Evolutionary conservation across 2,797 vertebrate species (phyloP).

Genomic region (Spinus olivaceus): DNA sequence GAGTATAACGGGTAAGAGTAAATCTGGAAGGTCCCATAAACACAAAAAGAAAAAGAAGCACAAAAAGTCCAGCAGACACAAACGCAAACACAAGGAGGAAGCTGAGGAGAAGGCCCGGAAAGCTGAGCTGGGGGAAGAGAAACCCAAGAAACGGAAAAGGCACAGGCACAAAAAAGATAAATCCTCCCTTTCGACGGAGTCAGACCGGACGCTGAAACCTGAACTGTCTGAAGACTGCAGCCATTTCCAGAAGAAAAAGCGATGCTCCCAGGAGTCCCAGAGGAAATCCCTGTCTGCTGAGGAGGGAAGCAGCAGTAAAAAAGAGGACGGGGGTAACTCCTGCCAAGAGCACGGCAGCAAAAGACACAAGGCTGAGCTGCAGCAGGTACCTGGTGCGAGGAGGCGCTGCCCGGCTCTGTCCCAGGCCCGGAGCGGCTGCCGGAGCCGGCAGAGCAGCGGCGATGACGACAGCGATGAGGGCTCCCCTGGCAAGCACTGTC

Average conservation of each 20-base stretch:
- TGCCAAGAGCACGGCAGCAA: conserved; percentile 82
- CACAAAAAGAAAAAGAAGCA: conserved; percentile 98
- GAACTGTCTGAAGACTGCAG: conserved; percentile 75
- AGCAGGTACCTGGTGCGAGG: conserved; percentile 48
- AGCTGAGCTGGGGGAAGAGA: conserved; percentile 80
- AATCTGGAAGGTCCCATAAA: conserved; percentile 80
- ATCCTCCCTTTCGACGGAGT: conserved; percentile 40
- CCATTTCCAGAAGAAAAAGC: conserved; percentile 78
- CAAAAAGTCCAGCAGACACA: conserved; percentile 91
- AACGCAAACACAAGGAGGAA: conserved; percentile 81
- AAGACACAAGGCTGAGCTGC: conserved; percentile 81
- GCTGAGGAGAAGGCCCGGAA: conserved; percentile 80
- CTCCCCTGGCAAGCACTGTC: conserved; percentile 75
- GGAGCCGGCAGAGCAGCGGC: conserved; percentile 85
- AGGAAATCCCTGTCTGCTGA: conserved; percentile 77
- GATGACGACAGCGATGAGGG: conserved; percentile 86
- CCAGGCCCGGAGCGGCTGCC: conserved; percentile 29
- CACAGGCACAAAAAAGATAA: conserved; percentile 93
- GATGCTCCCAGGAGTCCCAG: conserved; percentile 79
- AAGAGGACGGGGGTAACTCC: conserved; percentile 68
- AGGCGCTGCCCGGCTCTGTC: background rate
- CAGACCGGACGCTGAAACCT: conserved; percentile 49
- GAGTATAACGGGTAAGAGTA: conserved; percentile 43
- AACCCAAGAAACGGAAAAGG: conserved; percentile 92
- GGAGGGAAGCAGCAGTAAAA: conserved; percentile 74